Evolutionary conservation across 92 coral and sea anemone species (phyloP).

Genomic region (Plumapathes pennacea): DNA sequence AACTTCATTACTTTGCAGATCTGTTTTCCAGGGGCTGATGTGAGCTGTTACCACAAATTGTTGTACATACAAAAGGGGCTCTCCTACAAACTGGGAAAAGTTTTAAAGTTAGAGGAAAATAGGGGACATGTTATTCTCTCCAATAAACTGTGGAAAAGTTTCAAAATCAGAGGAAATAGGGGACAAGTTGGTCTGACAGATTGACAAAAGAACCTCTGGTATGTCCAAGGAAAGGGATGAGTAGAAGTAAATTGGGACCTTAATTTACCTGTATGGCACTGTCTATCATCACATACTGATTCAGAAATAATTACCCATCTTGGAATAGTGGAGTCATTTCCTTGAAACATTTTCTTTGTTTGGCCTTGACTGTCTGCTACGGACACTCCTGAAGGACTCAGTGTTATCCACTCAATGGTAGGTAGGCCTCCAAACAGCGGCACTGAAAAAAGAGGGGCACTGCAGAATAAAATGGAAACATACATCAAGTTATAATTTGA

Average conservation of each 20-base stretch:
- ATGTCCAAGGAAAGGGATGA: too few species aligned
- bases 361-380: slow-evolving; percentile 52
- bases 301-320: too few species aligned
- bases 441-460: slow-evolving; percentile 69
- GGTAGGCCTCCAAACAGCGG: slow-evolving; percentile 60
- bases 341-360: slow-evolving; percentile 58
- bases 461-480: too few species aligned
- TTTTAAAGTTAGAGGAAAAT: not conserved
- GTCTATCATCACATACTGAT: too few species aligned
- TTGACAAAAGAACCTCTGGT: too few species aligned
- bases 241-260: too few species aligned
- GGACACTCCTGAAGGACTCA: slow-evolving; percentile 61
- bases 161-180: too few species aligned
- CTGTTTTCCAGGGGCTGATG: slow-evolving; percentile 58
- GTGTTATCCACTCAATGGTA: slow-evolving; percentile 72
- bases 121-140: too few species aligned
- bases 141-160: too few species aligned
- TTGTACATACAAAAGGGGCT: slow-evolving; percentile 67
- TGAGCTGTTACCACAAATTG: slow-evolving; percentile 77
- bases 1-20: slow-evolving; percentile 58
- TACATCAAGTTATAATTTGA: too few species aligned
- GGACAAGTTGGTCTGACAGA: too few species aligned
- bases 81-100: slow-evolving; percentile 71
- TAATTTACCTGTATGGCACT: too few species aligned
- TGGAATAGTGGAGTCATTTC: slow-evolving; percentile 72